These are phyloP conservation scores for Drosophila quinaria DNA, from an alignment of 2,888 invertebrate species.

Conservation along the genomic window DNA sequence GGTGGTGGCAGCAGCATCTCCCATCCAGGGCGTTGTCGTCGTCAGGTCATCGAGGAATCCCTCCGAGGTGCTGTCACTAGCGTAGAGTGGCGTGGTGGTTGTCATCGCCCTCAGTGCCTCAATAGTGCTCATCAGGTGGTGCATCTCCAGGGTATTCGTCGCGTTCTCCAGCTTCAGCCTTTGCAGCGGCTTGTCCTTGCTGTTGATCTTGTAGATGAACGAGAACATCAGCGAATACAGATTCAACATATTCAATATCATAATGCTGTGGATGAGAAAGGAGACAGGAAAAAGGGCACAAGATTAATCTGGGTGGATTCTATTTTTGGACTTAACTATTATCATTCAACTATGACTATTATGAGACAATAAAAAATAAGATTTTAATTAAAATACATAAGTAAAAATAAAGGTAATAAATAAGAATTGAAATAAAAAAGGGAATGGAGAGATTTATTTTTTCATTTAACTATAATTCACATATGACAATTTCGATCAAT, in stretches of 20 bases:
- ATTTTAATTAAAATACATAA: too few species aligned
- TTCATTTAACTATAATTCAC: too few species aligned
- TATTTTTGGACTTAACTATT: too few species aligned
- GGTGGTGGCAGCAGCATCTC: constrained; percentile 49
- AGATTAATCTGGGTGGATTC: background rate
- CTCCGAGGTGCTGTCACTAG: constrained; percentile 59
- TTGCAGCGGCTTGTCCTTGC: constrained; percentile 78
- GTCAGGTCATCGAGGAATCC: constrained; percentile 52
- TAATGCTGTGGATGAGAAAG: constrained; percentile 89
- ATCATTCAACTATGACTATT: too few species aligned
- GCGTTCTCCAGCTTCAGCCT: constrained; percentile 87
- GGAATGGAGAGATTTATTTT: too few species aligned
- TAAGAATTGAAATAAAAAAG: too few species aligned
- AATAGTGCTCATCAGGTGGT: constrained; percentile 69
- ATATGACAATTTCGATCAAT: too few species aligned
- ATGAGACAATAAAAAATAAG: too few species aligned
- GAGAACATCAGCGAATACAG: constrained; percentile 97
- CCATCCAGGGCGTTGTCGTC: constrained; percentile 43
- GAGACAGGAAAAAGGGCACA: too few species aligned
- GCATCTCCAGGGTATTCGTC: constrained; percentile 85
- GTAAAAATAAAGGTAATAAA: too few species aligned
- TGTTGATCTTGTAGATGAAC: constrained; percentile 94
- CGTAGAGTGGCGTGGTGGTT: constrained; percentile 50
- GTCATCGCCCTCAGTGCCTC: constrained; percentile 64
- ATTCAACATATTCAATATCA: constrained; percentile 96